These are phyloP conservation scores for Augochlora pura DNA, from an alignment of 1,140 invertebrate species.

Conservation along the genomic window DNA sequence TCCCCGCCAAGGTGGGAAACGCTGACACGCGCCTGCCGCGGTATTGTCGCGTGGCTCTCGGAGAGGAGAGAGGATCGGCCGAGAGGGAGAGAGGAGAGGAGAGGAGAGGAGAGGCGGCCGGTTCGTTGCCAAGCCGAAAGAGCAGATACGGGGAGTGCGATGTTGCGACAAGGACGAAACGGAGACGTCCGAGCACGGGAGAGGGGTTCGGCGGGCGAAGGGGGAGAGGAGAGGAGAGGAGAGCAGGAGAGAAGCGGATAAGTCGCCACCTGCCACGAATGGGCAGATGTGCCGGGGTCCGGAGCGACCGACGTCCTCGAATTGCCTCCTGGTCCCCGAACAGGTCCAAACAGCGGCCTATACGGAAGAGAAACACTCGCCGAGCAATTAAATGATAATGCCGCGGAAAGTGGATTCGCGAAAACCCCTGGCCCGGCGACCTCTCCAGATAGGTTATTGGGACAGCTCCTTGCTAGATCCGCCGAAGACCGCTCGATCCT, in stretches of 20 bases:
- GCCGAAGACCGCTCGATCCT: too few relatives aligned
- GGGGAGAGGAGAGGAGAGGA: not conserved
- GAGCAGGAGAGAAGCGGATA: constrained; percentile 60
- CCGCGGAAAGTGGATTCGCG: constrained; percentile 25
- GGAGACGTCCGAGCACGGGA: constrained; percentile 8
- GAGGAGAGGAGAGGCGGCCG: too few relatives aligned
- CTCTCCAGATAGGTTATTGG: too few relatives aligned
- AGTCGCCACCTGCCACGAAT: constrained; percentile 71
- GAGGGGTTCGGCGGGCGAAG: not conserved
- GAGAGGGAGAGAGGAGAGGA: constrained; percentile 12
- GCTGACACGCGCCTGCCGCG: constrained; percentile 65
- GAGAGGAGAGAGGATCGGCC: constrained; percentile 6
- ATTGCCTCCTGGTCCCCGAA: constrained; percentile 67
- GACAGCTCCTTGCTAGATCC: too few relatives aligned
- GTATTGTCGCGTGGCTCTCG: constrained; percentile 66
- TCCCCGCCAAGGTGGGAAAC: constrained; percentile 49
- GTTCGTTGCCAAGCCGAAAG: constrained; percentile 23
- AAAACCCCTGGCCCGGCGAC: not conserved
- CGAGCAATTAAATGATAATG: constrained; percentile 44
- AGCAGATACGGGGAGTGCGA: not conserved
- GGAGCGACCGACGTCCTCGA: constrained; percentile 67
- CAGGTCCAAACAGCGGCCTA: constrained; percentile 49
- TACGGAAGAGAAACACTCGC: constrained; percentile 44
- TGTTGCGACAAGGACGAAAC: constrained; percentile 17
- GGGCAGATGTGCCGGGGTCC: constrained; percentile 68